Evolutionary conservation across 2,797 vertebrate genomes (phyloP), one percentile per base, ranked within the genome.

Genomic region (Argya squamiceps): DNA sequence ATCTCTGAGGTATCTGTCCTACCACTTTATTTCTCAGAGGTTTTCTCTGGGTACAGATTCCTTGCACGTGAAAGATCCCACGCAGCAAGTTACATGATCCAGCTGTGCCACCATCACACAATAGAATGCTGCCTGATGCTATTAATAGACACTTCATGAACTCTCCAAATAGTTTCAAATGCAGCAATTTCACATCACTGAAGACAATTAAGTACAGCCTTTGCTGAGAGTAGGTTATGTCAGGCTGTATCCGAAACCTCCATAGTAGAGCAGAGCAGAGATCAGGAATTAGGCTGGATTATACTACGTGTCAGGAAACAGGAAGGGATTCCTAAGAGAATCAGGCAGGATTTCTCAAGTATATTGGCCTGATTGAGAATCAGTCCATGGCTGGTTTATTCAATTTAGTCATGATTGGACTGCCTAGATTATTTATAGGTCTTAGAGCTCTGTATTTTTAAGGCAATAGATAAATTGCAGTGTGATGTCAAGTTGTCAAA

Each of bases 51-150:
- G 46, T 34, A 75, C 43, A 58, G 39, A 89, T 73, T 56, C 75
- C 29, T 82, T 89, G 71, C 55, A 74, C 0, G 0, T 82, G 64
- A 50, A 95, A 59, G 55, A 83, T 91, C 65, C 60, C 53, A 2
- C 63, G 63, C 43, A 80, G 30, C 58, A 88, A 93, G n/a, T 89
- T 89, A 68, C 91, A 52, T 5, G 37, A 65, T 84, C 83, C 87
- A 96, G 65, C 90, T 96, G 87, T 95, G 87, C 46, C 81, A 89
- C 49, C 53, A 34, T 39, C 64, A 23, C 53, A 74, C 64, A 44
- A 36, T 15, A 43, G 26, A 87, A 43, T 74, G 50, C 50, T 50
- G 74, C 84, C 59, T 85, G n/a, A 29, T 78, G 43, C 64, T 96
- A 68, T 88, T 94, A 80, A 91, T 49, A 78, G 62, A 27, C 64